phyloP scores from a whole-genome alignment of 2,113 vertebrate species.

The Eurystomus gularis region DNA sequence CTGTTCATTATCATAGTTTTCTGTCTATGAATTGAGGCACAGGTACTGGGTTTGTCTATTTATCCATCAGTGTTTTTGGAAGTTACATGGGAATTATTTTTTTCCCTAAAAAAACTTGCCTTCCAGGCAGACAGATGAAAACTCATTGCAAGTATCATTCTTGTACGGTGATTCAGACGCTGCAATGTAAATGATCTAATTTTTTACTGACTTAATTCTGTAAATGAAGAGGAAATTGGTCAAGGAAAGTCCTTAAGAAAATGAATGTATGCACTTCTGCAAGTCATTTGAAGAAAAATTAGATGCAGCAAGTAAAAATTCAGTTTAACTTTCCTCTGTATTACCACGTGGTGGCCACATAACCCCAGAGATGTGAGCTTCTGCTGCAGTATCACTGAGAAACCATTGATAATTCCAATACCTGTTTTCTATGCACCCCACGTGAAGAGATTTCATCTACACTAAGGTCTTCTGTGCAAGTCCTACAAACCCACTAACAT shows the following conservation, averaged over 20 bases:
- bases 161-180: not conserved
- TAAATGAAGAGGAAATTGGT: not conserved
- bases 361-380: not conserved
- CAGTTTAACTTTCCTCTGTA: not conserved
- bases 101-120: not conserved
- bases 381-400: not conserved
- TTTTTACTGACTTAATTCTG: not conserved
- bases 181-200: not conserved
- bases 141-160: not conserved
- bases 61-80: not conserved
- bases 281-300: not conserved
- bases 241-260: not conserved
- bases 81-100: not conserved
- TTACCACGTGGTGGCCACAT: slow-evolving; percentile 53
- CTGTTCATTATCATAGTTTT: not conserved
- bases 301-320: not conserved
- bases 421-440: not conserved
- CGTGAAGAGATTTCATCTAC: not conserved
- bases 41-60: not conserved
- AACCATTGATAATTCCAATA: not conserved
- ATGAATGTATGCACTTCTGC: not conserved
- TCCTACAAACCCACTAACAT: not conserved
- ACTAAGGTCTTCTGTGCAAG: not conserved
- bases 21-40: not conserved
- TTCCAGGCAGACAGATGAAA: not conserved